Conservation (phyloP, 2,113 vertebrate genomes). For the Cavia porcellus region DNA sequence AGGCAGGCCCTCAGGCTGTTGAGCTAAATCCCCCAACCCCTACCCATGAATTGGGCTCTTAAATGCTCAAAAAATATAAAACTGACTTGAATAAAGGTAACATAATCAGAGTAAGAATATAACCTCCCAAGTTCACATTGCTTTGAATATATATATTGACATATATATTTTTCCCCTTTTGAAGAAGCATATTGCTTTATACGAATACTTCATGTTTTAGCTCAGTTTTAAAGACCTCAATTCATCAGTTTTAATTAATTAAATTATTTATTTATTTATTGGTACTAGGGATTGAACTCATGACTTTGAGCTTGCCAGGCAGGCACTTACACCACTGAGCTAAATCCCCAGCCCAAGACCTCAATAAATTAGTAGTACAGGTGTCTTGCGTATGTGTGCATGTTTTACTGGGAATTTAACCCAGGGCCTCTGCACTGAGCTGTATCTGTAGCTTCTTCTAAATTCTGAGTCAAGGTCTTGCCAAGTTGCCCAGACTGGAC, state of each 20-base stretch:
- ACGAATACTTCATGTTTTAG: constrained; percentile 19
- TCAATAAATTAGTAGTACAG: constrained; percentile 3
- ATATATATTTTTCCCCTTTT: not conserved
- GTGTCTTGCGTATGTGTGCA: not conserved
- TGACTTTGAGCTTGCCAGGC: too few species aligned
- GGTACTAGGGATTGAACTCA: too few species aligned
- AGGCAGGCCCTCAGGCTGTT: too few species aligned
- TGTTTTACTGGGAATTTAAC: not conserved
- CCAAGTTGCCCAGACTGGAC: not conserved
- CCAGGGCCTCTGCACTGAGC: not conserved
- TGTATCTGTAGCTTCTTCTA: not conserved
- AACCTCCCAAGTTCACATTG: constrained; percentile 59
- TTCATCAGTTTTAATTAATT: too few species aligned
- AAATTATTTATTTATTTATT: too few species aligned
- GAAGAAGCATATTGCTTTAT: constrained; percentile 25
- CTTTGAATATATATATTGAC: constrained; percentile 46
- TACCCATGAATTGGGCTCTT: constrained; percentile 1
- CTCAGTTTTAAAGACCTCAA: constrained; percentile 37
- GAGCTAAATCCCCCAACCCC: too few species aligned
- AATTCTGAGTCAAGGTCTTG: not conserved
- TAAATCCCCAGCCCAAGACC: too few species aligned
- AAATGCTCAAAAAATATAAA: constrained; percentile 60
- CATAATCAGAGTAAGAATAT: constrained; percentile 53
- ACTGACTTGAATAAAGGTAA: constrained; percentile 55
- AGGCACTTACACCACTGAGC: too few species aligned